Conservation (phyloP, 2,797 vertebrate genomes). For the Otus scops region DNA sequence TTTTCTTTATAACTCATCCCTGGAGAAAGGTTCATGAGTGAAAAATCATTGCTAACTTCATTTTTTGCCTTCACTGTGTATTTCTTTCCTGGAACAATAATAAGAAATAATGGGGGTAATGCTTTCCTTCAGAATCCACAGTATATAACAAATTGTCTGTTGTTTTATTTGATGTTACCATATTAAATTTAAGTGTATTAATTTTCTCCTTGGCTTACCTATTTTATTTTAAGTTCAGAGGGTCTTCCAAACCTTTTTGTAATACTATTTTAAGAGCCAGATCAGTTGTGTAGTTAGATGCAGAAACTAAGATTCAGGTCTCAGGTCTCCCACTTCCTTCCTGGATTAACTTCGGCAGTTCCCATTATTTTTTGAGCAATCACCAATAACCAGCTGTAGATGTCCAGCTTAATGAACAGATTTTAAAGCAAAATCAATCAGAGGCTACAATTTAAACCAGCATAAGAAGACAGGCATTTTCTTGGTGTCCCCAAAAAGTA, state of each 20-base stretch:
- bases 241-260: not conserved
- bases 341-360: not conserved
- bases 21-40: slow-evolving; percentile 47
- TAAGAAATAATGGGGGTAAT: slow-evolving; percentile 51
- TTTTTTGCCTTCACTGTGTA: slow-evolving; percentile 43
- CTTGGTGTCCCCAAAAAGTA: not conserved
- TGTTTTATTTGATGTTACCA: slow-evolving; percentile 51
- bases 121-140: not conserved
- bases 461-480: not conserved
- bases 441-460: not conserved
- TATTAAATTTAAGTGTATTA: slow-evolving; percentile 56
- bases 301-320: not conserved
- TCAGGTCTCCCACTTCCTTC: not conserved
- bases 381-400: not conserved
- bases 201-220: slow-evolving; percentile 37
- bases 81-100: slow-evolving; percentile 64
- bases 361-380: not conserved
- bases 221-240: slow-evolving; percentile 14
- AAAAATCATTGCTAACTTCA: slow-evolving; percentile 70
- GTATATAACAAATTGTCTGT: slow-evolving; percentile 16
- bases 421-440: not conserved
- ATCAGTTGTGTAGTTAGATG: not conserved
- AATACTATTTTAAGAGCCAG: not conserved
- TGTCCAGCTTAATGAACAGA: not conserved
- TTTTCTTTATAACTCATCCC: slow-evolving; percentile 53